These are phyloP conservation scores for Eulimnadia texana DNA, from an alignment of 1,140 invertebrate genomes.

Conservation along the genomic window DNA sequence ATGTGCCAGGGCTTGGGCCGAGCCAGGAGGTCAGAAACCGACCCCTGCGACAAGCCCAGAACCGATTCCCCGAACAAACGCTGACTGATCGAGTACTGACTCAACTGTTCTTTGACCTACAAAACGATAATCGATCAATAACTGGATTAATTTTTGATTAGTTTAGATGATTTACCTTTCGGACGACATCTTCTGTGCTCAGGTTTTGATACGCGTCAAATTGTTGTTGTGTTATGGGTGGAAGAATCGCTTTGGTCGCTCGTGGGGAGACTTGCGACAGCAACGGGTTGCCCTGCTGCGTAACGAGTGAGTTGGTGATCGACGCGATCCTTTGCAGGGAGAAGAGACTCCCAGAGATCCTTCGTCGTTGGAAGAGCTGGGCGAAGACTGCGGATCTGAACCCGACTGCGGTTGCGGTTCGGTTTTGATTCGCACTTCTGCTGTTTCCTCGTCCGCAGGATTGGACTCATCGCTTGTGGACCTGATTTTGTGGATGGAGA, in stretches of 20 bases:
- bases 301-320: constrained; percentile 88
- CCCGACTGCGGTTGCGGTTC: no score
- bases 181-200: constrained; percentile 96
- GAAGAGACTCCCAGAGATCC: background rate
- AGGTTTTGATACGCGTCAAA: constrained; percentile 96
- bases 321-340: constrained; percentile 92
- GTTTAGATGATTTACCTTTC: constrained; percentile 63
- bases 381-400: no score
- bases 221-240: constrained; percentile 95
- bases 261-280: constrained; percentile 57
- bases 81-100: constrained; percentile 96
- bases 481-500: no score
- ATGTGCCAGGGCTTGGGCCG: constrained; percentile 93
- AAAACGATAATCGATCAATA: constrained; percentile 1
- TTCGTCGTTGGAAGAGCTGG: no score
- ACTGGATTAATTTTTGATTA: no score
- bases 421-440: background rate
- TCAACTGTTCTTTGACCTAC: constrained; percentile 86
- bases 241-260: constrained; percentile 85
- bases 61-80: constrained; percentile 94
- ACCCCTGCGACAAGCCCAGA: constrained; percentile 86
- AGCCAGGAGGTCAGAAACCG: constrained; percentile 84
- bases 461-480: background rate
- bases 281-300: constrained; percentile 60
- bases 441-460: background rate